These are phyloP conservation scores for Odontomachus brunneus DNA, from an alignment of 1,140 invertebrate species.

Conservation along the genomic window DNA sequence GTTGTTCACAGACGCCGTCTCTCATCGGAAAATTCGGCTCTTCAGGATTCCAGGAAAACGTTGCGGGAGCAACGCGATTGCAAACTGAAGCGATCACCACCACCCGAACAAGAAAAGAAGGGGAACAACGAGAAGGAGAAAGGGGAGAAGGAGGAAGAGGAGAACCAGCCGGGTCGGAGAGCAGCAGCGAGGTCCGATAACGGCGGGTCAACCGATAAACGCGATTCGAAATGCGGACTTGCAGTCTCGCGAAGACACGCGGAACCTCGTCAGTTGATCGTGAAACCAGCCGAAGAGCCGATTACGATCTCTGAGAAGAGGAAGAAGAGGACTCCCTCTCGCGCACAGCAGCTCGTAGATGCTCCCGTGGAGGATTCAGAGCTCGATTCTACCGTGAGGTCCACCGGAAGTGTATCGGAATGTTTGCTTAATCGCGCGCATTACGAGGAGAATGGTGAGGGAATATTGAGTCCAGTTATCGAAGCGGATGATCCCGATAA, in stretches of 20 bases:
- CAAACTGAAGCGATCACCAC: constrained; percentile 79
- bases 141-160: neutral
- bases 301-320: constrained; percentile 24
- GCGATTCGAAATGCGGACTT: constrained; percentile 69
- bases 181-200: constrained; percentile 71
- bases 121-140: constrained; percentile 18
- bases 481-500: neutral
- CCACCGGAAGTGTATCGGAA: neutral
- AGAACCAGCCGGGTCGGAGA: constrained; percentile 53
- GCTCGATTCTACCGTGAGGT: neutral
- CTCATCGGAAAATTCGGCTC: neutral
- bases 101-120: constrained; percentile 70
- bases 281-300: constrained; percentile 48
- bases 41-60: constrained; percentile 22
- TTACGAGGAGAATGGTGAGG: neutral
- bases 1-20: constrained; percentile 12
- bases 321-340: neutral
- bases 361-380: neutral
- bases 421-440: neutral
- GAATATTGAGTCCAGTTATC: neutral
- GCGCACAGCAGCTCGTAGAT: neutral
- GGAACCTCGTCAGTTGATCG: constrained; percentile 31
- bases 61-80: neutral
- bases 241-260: constrained; percentile 59
- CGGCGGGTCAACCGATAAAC: constrained; percentile 75